These are phyloP conservation scores for Sinonovacula constricta DNA, from an alignment of 1,140 invertebrate species.

Conservation along the genomic window DNA sequence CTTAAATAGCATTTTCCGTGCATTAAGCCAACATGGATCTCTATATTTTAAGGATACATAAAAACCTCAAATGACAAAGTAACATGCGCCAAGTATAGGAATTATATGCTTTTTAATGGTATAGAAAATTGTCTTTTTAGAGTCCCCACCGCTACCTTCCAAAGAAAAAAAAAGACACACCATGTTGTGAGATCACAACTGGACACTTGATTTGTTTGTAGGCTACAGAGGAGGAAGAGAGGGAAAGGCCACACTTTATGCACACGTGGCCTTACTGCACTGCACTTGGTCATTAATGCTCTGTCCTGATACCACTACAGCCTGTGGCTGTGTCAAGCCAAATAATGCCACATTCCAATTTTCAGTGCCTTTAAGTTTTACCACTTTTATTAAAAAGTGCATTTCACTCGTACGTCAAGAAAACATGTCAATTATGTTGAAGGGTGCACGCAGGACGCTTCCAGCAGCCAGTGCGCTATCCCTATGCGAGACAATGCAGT, in stretches of 20 bases:
- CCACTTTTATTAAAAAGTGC: background rate
- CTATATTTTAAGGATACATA: too few relatives aligned
- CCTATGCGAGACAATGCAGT: slow-evolving; percentile 4
- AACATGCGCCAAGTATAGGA: too few relatives aligned
- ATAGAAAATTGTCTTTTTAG: too few relatives aligned
- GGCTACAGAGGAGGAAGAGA: background rate
- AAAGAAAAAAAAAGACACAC: background rate
- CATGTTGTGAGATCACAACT: background rate
- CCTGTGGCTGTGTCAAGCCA: too few relatives aligned
- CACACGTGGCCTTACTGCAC: background rate
- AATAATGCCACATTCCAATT: too few relatives aligned
- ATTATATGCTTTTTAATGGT: too few relatives aligned
- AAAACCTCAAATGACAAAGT: too few relatives aligned
- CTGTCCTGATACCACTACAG: too few relatives aligned
- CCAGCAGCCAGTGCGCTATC: slow-evolving; percentile 24
- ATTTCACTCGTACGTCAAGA: background rate
- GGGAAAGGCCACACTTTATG: background rate
- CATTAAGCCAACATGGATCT: too few relatives aligned
- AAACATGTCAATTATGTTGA: background rate
- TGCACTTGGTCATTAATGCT: background rate
- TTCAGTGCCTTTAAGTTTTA: background rate
- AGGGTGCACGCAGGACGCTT: slow-evolving; percentile 18
- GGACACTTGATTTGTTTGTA: too few relatives aligned
- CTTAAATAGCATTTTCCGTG: too few relatives aligned
- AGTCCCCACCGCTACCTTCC: too few relatives aligned